Conservation (phyloP, 2,797 vertebrate genomes). For the Pempheris klunzingeri region DNA sequence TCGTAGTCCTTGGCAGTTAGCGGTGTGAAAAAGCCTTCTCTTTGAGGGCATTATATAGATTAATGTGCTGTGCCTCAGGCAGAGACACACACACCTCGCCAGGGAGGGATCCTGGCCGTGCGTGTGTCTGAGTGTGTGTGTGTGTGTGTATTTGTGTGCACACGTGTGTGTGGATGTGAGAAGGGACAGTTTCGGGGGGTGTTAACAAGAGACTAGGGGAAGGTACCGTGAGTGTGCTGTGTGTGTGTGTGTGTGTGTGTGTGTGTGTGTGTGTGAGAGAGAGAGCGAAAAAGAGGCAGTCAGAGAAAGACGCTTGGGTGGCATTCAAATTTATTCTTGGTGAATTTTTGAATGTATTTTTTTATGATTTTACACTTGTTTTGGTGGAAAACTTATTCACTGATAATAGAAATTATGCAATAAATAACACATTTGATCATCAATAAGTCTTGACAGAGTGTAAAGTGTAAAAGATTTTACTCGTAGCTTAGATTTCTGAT, state of each 20-base stretch:
- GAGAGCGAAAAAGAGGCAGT: not conserved
- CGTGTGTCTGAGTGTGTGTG: conserved; percentile 49
- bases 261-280: not conserved
- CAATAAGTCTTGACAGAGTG: conserved; percentile 26
- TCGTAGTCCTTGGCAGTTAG: conserved; percentile 85
- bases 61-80: conserved; percentile 86
- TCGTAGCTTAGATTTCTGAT: not conserved
- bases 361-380: conserved; percentile 24
- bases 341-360: conserved; percentile 40
- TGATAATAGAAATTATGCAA: conserved; percentile 27
- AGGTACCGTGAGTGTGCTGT: conserved; percentile 46
- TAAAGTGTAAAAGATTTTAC: conserved; percentile 10
- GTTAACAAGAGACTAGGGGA: conserved; percentile 64
- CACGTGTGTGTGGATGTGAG: conserved; percentile 51
- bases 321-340: conserved; percentile 11
- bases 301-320: conserved; percentile 23
- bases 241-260: conserved; percentile 3
- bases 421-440: conserved; percentile 40
- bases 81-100: conserved; percentile 77
- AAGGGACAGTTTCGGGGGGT: conserved; percentile 53
- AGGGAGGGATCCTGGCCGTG: conserved; percentile 79
- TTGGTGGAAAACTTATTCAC: conserved; percentile 26
- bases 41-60: conserved; percentile 91
- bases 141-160: conserved; percentile 29
- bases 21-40: conserved; percentile 88